A percentile compares a stretch with the other conserved stretches of the same genome.
phyloP scores from a whole-genome alignment of 2,797 vertebrate species.

The Clarias laeviceps region DNA sequence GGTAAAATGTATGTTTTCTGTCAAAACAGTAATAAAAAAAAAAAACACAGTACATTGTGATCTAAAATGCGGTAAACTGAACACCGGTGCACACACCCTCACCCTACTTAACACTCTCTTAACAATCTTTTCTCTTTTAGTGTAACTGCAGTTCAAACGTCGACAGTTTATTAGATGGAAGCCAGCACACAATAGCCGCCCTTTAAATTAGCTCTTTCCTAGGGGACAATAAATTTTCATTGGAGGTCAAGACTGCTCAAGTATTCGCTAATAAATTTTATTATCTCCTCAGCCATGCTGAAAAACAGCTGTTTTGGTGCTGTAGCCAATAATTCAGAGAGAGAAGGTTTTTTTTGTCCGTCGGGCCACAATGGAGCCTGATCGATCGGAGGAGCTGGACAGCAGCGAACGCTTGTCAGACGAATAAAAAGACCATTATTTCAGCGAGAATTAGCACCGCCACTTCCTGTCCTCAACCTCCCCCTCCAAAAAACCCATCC shows the following conservation, averaged over 20 bases:
- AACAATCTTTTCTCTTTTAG: not conserved
- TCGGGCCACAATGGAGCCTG: slow-evolving; percentile 78
- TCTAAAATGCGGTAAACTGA: not conserved
- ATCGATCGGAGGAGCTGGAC: slow-evolving; percentile 82
- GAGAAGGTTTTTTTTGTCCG: slow-evolving; percentile 73
- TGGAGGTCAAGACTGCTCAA: slow-evolving; percentile 72
- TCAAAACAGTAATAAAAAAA: too few species aligned
- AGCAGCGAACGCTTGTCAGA: slow-evolving; percentile 80
- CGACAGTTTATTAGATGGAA: slow-evolving; percentile 1
- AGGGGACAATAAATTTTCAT: slow-evolving; percentile 75
- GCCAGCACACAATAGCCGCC: slow-evolving; percentile 66
- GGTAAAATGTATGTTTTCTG: too few species aligned
- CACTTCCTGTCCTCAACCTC: slow-evolving; percentile 66
- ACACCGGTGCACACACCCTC: not conserved
- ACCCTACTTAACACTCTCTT: not conserved
- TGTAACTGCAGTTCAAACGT: not conserved
- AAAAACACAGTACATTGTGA: not conserved
- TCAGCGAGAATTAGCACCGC: slow-evolving; percentile 76
- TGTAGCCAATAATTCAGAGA: slow-evolving; percentile 83
- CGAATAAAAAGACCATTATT: slow-evolving; percentile 87
- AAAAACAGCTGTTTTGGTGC: slow-evolving; percentile 82
- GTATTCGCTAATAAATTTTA: slow-evolving; percentile 78
- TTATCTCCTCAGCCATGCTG: slow-evolving; percentile 79
- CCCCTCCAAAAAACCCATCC: not conserved
- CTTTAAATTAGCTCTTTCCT: slow-evolving; percentile 71